A percentile compares a stretch with the other conserved stretches of the same genome.
These are phyloP conservation scores for Brachynemurus nebulosus DNA, from an alignment of 2,888 invertebrate species.

Conservation along the genomic window DNA sequence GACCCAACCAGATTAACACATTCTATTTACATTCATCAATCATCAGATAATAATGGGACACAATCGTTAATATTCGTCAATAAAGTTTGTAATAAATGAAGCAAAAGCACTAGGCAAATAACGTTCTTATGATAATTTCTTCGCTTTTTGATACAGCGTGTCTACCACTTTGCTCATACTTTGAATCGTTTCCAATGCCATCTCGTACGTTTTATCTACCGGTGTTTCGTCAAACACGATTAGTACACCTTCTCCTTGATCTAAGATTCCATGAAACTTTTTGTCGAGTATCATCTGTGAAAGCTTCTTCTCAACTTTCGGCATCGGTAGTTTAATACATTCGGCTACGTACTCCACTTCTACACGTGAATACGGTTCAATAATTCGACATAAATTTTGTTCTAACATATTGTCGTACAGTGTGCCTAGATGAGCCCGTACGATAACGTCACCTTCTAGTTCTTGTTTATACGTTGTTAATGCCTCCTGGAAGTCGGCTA, in stretches of 20 bases:
- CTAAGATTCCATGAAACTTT: conserved; percentile 92
- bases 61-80: no score
- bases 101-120: conserved; percentile 1
- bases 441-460: conserved; percentile 91
- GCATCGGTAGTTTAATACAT: conserved; percentile 77
- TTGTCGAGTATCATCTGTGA: conserved; percentile 99
- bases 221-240: conserved; percentile 94
- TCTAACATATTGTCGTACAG: conserved; percentile 98
- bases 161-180: conserved; percentile 99
- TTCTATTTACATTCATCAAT: background rate
- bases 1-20: background rate
- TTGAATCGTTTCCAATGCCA: conserved; percentile 92
- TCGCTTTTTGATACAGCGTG: conserved; percentile 96
- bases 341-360: conserved; percentile 88
- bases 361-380: conserved; percentile 96
- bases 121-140: conserved; percentile 75
- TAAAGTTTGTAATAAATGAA: no score
- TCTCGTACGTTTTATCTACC: conserved; percentile 94
- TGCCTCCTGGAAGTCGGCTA: conserved; percentile 91
- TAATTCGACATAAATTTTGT: conserved; percentile 85
- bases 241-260: conserved; percentile 96
- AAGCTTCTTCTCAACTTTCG: conserved; percentile 93
- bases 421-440: conserved; percentile 90
- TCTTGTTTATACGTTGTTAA: conserved; percentile 77
- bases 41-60: no score